Evolutionary conservation across 2,888 invertebrate species (phyloP).

Genomic region (Trisateles emortualis): DNA sequence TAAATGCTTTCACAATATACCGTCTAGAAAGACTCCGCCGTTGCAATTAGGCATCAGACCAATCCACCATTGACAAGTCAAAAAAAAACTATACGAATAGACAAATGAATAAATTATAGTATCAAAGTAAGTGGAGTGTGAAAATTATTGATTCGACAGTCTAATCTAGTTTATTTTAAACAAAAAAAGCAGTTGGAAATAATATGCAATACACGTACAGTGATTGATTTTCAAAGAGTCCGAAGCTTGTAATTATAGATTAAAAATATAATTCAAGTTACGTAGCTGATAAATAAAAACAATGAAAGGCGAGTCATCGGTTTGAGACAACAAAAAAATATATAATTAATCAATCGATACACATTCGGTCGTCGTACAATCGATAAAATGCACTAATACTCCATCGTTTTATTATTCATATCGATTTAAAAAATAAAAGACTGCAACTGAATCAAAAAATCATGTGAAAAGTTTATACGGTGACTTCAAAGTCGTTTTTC

Average conservation of each 20-base stretch:
- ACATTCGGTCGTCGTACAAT: constrained; percentile 54
- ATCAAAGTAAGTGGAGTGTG: constrained; percentile 18
- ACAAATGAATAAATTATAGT: constrained; percentile 16
- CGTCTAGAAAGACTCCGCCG: constrained; percentile 43
- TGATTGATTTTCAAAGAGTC: constrained; percentile 6
- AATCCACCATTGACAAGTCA: constrained; percentile 42
- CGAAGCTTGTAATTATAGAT: constrained; percentile 6
- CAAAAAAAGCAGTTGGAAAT: constrained; percentile 2
- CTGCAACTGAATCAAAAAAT: constrained; percentile 48
- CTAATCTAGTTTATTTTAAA: neutral
- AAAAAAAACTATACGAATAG: constrained; percentile 17
- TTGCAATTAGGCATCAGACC: constrained; percentile 54
- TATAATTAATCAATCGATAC: constrained; percentile 50
- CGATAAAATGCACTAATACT: constrained; percentile 56
- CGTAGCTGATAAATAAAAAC: constrained; percentile 15
- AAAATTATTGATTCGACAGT: constrained; percentile 5
- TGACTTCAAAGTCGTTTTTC: neutral
- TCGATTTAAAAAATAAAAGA: constrained; percentile 48
- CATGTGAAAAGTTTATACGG: neutral
- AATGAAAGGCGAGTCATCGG: constrained; percentile 26
- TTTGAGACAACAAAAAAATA: constrained; percentile 41
- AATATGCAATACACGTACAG: constrained; percentile 3
- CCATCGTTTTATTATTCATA: constrained; percentile 58
- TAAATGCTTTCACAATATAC: constrained; percentile 57
- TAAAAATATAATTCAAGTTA: constrained; percentile 13